These are phyloP conservation scores for Hylaea fasciaria DNA, from an alignment of 2,888 invertebrate species.

Conservation along the genomic window DNA sequence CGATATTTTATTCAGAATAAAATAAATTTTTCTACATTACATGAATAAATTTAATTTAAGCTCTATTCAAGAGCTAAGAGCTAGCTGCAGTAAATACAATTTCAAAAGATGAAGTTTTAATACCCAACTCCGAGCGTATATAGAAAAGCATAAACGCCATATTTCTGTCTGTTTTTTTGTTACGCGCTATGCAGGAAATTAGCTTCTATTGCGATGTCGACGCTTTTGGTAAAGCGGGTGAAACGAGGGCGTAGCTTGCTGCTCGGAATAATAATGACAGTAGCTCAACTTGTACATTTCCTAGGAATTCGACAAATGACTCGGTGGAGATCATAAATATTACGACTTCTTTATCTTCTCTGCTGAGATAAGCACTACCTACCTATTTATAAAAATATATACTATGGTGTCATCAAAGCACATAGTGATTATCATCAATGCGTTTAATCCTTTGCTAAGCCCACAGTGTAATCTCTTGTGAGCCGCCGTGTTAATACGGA, in stretches of 20 bases:
- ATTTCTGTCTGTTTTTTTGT: conserved; percentile 78
- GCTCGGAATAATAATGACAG: conserved; percentile 18
- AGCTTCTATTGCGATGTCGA: conserved; percentile 84
- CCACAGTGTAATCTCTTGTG: no score
- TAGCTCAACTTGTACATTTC: conserved; percentile 13
- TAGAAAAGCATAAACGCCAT: conserved; percentile 69
- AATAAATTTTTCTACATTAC: conserved; percentile 3
- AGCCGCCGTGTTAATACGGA: no score
- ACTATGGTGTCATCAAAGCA: no score
- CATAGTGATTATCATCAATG: no score
- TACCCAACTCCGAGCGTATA: conserved; percentile 54
- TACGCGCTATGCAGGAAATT: conserved; percentile 83
- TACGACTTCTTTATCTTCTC: neutral
- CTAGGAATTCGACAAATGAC: conserved; percentile 7
- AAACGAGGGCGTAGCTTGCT: conserved; percentile 69
- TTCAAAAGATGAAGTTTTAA: conserved; percentile 61
- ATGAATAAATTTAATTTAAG: conserved; percentile 3
- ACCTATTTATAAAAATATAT: neutral
- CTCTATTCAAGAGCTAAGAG: conserved; percentile 5
- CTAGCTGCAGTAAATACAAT: conserved; percentile 43
- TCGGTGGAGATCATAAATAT: neutral
- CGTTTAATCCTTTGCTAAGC: no score
- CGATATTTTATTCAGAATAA: neutral
- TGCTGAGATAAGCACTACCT: neutral
- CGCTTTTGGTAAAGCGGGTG: conserved; percentile 82